phyloP scores from a whole-genome alignment of 2,797 vertebrate genomes.

The Falco biarmicus region DNA sequence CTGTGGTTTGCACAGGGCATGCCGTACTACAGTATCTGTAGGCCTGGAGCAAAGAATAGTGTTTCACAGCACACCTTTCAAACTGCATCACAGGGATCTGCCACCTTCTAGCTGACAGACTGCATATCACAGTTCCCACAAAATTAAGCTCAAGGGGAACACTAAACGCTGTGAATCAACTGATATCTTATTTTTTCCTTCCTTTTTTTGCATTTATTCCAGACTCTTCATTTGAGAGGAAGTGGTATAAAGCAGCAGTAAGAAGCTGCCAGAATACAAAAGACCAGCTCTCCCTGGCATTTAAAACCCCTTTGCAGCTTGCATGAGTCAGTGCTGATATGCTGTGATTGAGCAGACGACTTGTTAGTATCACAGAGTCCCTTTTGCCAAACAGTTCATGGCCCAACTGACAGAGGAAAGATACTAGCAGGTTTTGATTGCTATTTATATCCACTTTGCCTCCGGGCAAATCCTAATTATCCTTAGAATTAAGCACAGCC shows the following conservation, averaged over 20 bases:
- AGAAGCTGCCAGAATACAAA: constrained; percentile 50
- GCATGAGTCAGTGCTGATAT: constrained; percentile 29
- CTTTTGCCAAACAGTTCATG: constrained; percentile 20
- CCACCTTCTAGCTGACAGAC: constrained; percentile 43
- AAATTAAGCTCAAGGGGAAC: constrained; percentile 58
- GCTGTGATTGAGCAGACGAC: constrained; percentile 1
- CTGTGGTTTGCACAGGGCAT: background rate
- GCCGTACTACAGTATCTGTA: background rate
- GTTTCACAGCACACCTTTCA: constrained; percentile 30
- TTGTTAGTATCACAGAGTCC: constrained; percentile 9
- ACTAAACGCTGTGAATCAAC: constrained; percentile 6
- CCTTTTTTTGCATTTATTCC: background rate
- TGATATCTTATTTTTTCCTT: background rate
- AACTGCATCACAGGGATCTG: background rate
- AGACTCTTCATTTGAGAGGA: constrained; percentile 1
- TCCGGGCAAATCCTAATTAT: background rate
- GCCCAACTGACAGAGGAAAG: constrained; percentile 1
- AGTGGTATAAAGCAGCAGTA: background rate
- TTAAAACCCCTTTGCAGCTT: constrained; percentile 33
- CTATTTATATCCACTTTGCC: constrained; percentile 31
- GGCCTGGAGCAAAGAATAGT: background rate
- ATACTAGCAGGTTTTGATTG: background rate
- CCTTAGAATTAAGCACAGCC: constrained; percentile 11
- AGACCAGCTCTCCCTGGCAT: constrained; percentile 33
- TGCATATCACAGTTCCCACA: constrained; percentile 5